Evolutionary conservation across 1,140 invertebrate genomes (phyloP).

Genomic region (Portunus trituberculatus): DNA sequence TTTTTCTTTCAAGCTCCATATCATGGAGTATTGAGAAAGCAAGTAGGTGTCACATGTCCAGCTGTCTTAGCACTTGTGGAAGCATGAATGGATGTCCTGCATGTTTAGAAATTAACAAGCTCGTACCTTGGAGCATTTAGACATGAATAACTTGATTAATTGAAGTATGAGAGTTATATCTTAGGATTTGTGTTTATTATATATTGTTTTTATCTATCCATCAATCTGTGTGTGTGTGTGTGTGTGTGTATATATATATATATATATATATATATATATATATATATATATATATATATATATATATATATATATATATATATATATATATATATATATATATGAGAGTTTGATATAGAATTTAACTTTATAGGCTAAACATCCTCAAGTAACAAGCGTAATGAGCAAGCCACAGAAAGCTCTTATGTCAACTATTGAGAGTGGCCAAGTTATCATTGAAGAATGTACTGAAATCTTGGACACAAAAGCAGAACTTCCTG

Average conservation of each 20-base stretch:
- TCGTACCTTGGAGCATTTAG: background rate
- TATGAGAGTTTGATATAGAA: background rate
- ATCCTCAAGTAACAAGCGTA: constrained; percentile 92
- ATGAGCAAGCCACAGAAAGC: constrained; percentile 92
- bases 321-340: background rate
- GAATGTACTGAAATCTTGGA: constrained; percentile 91
- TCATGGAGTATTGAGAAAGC: constrained; percentile 70
- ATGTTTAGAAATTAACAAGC: background rate
- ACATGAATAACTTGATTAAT: no score
- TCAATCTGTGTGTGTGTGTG: no score
- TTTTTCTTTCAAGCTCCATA: constrained; percentile 76
- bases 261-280: no score
- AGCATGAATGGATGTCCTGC: background rate
- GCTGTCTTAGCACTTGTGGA: background rate
- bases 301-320: no score
- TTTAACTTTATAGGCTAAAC: constrained; percentile 85
- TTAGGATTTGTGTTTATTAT: no score
- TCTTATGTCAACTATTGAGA: constrained; percentile 92
- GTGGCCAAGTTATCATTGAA: constrained; percentile 91
- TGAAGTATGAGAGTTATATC: no score
- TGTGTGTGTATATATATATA: no score
- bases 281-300: no score
- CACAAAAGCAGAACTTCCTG: constrained; percentile 87
- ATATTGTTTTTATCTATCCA: background rate
- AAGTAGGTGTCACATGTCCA: constrained; percentile 71